These are phyloP conservation scores for Nomada goodeniana DNA, from an alignment of 2,888 invertebrate genomes.

Conservation along the genomic window DNA sequence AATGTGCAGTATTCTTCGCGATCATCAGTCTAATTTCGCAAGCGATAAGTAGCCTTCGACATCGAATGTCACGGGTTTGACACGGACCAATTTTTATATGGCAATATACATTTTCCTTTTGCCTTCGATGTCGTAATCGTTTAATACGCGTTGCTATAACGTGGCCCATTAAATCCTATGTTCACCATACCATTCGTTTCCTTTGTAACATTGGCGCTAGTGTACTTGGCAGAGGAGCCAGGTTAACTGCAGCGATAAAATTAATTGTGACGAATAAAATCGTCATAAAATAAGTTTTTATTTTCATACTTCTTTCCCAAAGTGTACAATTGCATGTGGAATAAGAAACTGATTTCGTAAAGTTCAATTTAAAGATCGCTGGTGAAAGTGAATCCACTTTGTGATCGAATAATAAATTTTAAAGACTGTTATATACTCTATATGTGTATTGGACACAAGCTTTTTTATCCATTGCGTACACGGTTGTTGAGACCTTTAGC, in stretches of 20 bases:
- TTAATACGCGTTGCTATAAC: slow-evolving; percentile 14
- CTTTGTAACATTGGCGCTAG: not conserved
- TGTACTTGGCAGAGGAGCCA: not conserved
- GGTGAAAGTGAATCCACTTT: not conserved
- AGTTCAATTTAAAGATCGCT: not conserved
- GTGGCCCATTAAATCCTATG: slow-evolving; percentile 16
- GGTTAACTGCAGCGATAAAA: slow-evolving; percentile 1
- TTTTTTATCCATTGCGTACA: not conserved
- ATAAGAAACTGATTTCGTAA: not conserved
- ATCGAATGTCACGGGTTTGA: slow-evolving; percentile 50
- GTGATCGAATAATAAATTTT: not conserved
- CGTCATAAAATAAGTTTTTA: not conserved
- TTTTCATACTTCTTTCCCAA: not conserved
- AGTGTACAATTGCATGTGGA: not conserved
- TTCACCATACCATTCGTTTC: not conserved
- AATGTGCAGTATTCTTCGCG: not conserved
- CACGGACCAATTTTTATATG: slow-evolving; percentile 35
- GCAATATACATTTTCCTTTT: slow-evolving; percentile 26
- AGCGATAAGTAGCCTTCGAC: slow-evolving; percentile 45
- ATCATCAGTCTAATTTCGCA: slow-evolving; percentile 47
- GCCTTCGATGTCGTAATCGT: slow-evolving; percentile 20
- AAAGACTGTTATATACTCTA: not conserved
- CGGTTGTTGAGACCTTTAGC: not conserved
- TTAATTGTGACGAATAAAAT: not conserved
- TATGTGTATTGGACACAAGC: not conserved